Evolutionary conservation across 2,797 vertebrate species (phyloP).

Genomic region (Spea hammondii): DNA sequence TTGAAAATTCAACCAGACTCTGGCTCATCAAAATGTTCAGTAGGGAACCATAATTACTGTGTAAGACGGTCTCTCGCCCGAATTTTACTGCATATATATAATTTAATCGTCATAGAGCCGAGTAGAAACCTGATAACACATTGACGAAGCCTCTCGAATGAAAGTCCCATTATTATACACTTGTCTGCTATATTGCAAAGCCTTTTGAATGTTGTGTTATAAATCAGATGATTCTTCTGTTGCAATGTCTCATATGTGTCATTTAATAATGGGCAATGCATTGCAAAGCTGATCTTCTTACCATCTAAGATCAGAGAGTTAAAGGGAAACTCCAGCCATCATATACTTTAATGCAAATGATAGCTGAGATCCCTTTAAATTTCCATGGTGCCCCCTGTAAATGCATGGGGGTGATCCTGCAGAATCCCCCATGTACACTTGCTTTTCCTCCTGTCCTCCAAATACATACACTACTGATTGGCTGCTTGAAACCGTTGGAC

Average conservation of each 20-base stretch:
- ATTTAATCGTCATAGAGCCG: constrained; percentile 36
- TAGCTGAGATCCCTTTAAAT: no score
- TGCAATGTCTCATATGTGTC: constrained; percentile 2
- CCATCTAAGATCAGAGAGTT: no score
- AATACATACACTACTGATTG: no score
- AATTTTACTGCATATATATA: constrained; percentile 26
- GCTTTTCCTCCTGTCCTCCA: no score
- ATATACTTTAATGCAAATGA: no score
- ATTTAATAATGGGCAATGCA: not conserved
- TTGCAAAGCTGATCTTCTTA: no score
- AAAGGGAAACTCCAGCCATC: no score
- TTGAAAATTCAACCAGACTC: constrained; percentile 50
- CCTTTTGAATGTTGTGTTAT: constrained; percentile 5
- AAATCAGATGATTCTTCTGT: constrained; percentile 2
- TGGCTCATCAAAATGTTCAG: constrained; percentile 50
- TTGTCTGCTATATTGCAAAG: constrained; percentile 33
- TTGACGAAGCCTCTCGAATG: constrained; percentile 33
- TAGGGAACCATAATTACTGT: constrained; percentile 40
- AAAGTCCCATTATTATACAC: constrained; percentile 43
- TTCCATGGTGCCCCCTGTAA: no score
- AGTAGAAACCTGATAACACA: constrained; percentile 46
- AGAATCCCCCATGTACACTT: no score
- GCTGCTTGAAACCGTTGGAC: no score
- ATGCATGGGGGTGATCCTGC: no score
- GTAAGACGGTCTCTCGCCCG: constrained; percentile 17